Base-by-base conservation (phyloP, 1,140 invertebrate species). In the Ceratina calcarata region DNA sequence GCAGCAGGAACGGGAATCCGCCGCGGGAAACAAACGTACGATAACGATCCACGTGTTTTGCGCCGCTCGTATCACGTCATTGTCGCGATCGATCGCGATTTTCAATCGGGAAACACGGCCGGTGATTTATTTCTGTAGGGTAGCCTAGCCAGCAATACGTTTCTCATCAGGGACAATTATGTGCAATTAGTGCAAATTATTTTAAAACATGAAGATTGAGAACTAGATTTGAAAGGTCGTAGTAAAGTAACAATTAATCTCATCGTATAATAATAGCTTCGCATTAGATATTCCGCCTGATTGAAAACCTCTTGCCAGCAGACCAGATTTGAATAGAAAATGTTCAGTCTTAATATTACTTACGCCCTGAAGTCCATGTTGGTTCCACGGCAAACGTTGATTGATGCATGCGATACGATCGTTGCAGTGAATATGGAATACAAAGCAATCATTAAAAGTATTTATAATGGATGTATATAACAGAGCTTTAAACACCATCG, bases 11-110 rank as follows among this genome's bases (percentile, higher is more conserved):
- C 53, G 27, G 27, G 72, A n/a, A 68, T 55, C 57, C 72, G 72
- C 66, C 49, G 79, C 73, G 73, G 73, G 65, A 73, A 69, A 81
- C 73, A 69, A 81, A 69, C 73, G 72, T 49, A 60, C 66, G 73
- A 77, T 81, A 78, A 71, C 75, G 51, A 76, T 58, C 55, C 74
- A 12, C 24, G 65, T 67, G 78, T 80, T 74, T 66, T 61, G 71
- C 78, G 62, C 71, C 70, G 57, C 27, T 32, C 37, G 78, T 75
- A 75, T 74, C 64, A 80, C 61, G 78, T 75, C 68, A 79, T 74
- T 74, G 69, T 66, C 78, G 75, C 77, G 69, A 61, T 66, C 24
- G 75, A 65, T 72, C 61, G 68, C 60, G 27, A 72, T 78, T 78
- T 71, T 78, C 75, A 70, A 51, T 27, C 24, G 32, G n/a, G 51